Evolutionary conservation across 1,140 invertebrate species (phyloP).

Genomic region (Papilio helenus): DNA sequence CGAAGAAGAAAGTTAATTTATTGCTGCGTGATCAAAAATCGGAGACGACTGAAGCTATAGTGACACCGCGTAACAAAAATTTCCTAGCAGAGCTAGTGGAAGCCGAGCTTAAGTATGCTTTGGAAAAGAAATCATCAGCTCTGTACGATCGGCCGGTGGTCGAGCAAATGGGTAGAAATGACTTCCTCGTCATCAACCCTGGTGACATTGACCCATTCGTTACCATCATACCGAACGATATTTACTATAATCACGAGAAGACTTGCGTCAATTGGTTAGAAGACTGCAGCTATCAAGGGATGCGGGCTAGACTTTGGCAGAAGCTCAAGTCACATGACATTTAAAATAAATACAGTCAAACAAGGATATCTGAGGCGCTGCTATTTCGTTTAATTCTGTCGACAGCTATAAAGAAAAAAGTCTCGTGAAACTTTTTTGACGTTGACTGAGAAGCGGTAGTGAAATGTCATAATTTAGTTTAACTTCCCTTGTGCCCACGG

Average conservation of each 20-base stretch:
- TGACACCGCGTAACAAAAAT: constrained; percentile 39
- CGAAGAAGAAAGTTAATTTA: not conserved
- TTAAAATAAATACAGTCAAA: not conserved
- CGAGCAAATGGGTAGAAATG: constrained; percentile 58
- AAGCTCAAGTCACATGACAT: constrained; percentile 45
- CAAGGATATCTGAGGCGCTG: too few relatives aligned
- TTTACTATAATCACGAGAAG: constrained; percentile 70
- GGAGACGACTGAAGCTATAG: not conserved
- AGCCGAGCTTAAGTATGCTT: constrained; percentile 54
- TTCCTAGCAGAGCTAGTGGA: constrained; percentile 50
- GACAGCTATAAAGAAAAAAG: too few relatives aligned
- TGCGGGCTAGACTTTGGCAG: constrained; percentile 54
- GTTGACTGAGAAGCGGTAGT: too few relatives aligned
- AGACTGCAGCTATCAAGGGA: constrained; percentile 64
- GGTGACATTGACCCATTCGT: constrained; percentile 50
- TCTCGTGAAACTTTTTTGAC: too few relatives aligned
- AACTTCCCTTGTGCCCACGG: too few relatives aligned
- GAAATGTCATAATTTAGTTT: too few relatives aligned
- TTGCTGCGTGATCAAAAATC: not conserved
- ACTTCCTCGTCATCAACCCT: constrained; percentile 54
- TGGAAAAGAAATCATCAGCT: constrained; percentile 54
- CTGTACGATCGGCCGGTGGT: constrained; percentile 55
- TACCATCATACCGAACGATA: constrained; percentile 65
- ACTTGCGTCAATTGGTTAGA: constrained; percentile 71
- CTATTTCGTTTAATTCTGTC: too few relatives aligned